phyloP scores from a whole-genome alignment of 2,797 vertebrate genomes.

The Siniperca obscura region DNA sequence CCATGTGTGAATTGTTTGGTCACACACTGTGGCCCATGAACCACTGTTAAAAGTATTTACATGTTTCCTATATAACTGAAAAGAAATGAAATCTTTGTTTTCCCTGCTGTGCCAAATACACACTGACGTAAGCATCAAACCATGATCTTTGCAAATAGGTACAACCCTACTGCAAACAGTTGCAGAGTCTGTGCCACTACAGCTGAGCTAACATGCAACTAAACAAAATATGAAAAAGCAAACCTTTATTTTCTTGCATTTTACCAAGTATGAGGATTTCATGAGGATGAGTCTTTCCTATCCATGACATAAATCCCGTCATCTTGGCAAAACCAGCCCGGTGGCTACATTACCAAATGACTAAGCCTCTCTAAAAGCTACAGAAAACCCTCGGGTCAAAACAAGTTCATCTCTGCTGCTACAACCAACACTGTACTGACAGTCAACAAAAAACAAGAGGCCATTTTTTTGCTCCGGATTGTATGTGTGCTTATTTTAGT shows the following conservation, averaged over 20 bases:
- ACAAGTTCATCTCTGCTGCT: constrained; percentile 39
- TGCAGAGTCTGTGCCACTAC: no score
- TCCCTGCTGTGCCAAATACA: background rate
- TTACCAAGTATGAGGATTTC: constrained; percentile 12
- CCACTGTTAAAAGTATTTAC: background rate
- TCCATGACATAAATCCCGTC: constrained; percentile 53
- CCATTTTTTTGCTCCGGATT: background rate
- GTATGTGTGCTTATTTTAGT: background rate
- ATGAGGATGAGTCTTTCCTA: constrained; percentile 37
- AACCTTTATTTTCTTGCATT: constrained; percentile 15
- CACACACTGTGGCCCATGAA: no score
- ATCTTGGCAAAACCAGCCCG: constrained; percentile 48
- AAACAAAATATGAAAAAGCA: constrained; percentile 2
- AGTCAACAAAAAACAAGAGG: background rate
- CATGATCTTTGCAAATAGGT: background rate
- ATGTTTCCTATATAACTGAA: background rate
- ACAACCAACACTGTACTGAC: constrained; percentile 24
- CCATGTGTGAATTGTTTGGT: background rate
- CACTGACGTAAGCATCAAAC: background rate
- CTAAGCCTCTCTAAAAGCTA: constrained; percentile 63
- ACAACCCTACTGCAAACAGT: background rate
- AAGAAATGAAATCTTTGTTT: background rate
- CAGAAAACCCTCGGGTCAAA: constrained; percentile 42
- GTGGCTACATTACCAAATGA: constrained; percentile 47
- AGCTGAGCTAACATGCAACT: background rate